These are phyloP conservation scores for Scophthalmus maximus DNA, from an alignment of 2,113 vertebrate genomes.

Conservation along the genomic window DNA sequence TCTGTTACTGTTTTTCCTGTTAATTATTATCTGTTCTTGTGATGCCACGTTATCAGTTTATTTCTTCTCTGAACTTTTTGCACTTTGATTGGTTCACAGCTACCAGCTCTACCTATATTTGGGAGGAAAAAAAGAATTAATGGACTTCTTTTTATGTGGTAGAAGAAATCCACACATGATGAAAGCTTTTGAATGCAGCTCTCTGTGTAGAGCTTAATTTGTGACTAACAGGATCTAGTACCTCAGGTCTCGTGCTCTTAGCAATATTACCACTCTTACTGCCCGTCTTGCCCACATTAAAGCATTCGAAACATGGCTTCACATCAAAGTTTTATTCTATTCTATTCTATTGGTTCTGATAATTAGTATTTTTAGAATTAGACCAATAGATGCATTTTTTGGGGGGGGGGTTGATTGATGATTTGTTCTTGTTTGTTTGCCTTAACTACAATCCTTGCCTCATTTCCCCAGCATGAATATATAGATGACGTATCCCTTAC, in stretches of 20 bases:
- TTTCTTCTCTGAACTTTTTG: neutral
- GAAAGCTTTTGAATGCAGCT: neutral
- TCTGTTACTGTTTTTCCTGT: neutral
- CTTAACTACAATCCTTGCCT: neutral
- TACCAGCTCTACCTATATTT: neutral
- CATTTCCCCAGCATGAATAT: neutral
- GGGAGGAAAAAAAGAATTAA: neutral
- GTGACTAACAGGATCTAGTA: neutral
- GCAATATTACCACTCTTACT: no score
- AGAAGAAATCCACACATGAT: neutral
- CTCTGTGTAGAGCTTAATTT: neutral
- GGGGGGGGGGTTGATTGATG: neutral
- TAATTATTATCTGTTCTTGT: neutral
- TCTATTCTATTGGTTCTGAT: no score
- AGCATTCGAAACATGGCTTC: no score
- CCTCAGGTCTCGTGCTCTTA: neutral
- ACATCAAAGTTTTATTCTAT: no score
- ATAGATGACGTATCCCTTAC: neutral
- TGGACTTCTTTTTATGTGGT: neutral
- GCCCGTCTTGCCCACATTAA: no score
- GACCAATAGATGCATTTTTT: neutral
- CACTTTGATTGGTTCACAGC: neutral
- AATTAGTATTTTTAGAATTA: neutral
- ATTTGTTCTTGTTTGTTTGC: neutral
- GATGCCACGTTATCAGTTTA: neutral